Percentiles rank a stretch among this genome's conserved stretches.
Evolutionary conservation across 1,140 invertebrate genomes (phyloP).

Genomic region (Hestina assimilis): DNA sequence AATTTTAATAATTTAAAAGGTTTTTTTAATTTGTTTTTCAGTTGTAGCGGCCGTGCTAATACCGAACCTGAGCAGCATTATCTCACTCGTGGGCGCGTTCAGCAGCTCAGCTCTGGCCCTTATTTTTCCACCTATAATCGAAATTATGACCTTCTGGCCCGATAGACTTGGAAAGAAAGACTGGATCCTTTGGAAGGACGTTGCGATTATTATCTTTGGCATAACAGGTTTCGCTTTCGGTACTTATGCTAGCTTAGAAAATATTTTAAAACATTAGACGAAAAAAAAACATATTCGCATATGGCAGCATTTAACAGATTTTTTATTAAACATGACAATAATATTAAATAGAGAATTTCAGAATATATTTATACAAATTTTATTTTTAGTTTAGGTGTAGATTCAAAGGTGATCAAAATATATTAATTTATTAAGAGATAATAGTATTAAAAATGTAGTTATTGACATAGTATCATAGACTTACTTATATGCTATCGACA

Average conservation of each 20-base stretch:
- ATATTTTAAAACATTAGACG: slow-evolving; percentile 62
- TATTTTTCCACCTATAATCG: slow-evolving; percentile 94
- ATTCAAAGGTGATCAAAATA: slow-evolving; percentile 15
- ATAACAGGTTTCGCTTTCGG: slow-evolving; percentile 87
- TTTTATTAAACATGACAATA: slow-evolving; percentile 30
- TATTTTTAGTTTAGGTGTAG: slow-evolving; percentile 27
- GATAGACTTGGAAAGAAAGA: slow-evolving; percentile 80
- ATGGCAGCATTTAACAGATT: too few species aligned
- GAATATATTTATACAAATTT: slow-evolving; percentile 19
- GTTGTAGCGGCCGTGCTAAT: slow-evolving; percentile 91
- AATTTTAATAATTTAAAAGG: too few species aligned
- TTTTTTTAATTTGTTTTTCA: slow-evolving; percentile 60
- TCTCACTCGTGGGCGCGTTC: slow-evolving; percentile 94
- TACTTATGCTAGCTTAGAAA: slow-evolving; percentile 86
- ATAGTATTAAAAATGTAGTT: slow-evolving; percentile 23
- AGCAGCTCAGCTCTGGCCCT: slow-evolving; percentile 93
- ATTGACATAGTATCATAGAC: slow-evolving; percentile 6
- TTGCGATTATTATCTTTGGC: slow-evolving; percentile 86
- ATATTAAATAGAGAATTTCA: slow-evolving; percentile 25
- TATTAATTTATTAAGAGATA: slow-evolving; percentile 23
- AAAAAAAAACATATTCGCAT: too few species aligned
- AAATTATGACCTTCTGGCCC: slow-evolving; percentile 90
- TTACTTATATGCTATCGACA: too few species aligned
- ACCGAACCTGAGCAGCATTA: slow-evolving; percentile 92
- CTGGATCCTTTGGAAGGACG: slow-evolving; percentile 85